Evolutionary conservation across 2,888 invertebrate genomes (phyloP), one percentile per base, ranked within the genome.

Genomic region (Lasiommata megera): DNA sequence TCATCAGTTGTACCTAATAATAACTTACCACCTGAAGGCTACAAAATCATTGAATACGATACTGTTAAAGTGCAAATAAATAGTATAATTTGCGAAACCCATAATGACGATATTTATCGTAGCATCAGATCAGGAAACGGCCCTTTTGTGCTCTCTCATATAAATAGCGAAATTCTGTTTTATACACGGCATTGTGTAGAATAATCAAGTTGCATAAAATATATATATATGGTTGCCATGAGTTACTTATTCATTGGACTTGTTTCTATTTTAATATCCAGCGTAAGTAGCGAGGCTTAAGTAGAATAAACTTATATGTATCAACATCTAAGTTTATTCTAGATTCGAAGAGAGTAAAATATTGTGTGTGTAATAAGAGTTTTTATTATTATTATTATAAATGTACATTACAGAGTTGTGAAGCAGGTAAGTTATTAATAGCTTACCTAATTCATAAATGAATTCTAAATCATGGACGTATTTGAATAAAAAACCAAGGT

Each of bases 81-180:
- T 51, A 37, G 41, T n/a, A 54, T 58, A 56, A 54, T 54, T 55
- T 56, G 57, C 55, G 53, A 57, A 54, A 23, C 34, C 16, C 17
- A 60, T 58, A 54, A 58, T 48, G 41, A 36, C 41, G n/a, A 50
- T n/a, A 41, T 46, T 31, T 50, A 57, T 59, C 61, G 16, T 18
- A 18, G 18, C 28, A 47, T 56, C 50, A 36, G 44, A 8, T 18
- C 58, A 54, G 59, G 51, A 60, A 60, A 50, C 40, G 6, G 23
- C 52, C 23, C 52, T 44, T 59, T 61, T 63, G 56, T 58, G 17
- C 29, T 43, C 14, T 18, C 3, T 14, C 37, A 51, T 61, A 63
- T 63, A 64, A 56, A 64, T 23, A 56, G 57, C 18, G 38, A 50
- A 18, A 29, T 7, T 8, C 18, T 6, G 6, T 16, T 23, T 37